Evolutionary conservation across 2,113 vertebrate species (phyloP), one percentile per base, ranked within the genome.

Genomic region (Phaethon lepturus): DNA sequence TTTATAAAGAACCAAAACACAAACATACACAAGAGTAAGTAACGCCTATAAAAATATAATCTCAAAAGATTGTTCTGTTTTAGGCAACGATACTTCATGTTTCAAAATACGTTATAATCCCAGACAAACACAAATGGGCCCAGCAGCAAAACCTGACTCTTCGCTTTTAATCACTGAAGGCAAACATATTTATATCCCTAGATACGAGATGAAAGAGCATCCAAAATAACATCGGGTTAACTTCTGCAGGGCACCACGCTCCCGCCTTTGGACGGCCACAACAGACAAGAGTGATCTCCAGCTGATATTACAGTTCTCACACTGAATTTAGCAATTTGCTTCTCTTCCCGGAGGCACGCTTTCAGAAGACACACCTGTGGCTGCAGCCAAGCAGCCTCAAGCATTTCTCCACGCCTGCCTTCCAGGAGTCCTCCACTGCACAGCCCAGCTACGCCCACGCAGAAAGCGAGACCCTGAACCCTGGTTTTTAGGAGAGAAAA

Each of bases 161-260:
- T 45, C 69, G 71, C 5, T 88, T 86, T 88, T 69, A 89, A 55
- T 45, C 52, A 52, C 56, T 33, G 25, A 74, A 71, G 24, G 7
- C 35, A 85, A 95, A 58, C 25, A 38, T 33, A 68, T 90, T 55
- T 49, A 31, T 45, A 44, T 64, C 35, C 25, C n/a, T 33, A 68
- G 15, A 26, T 22, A 68, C 0, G 7, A 84, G 58, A 71, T 52
- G 38, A 68, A 78, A 82, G 31, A 87, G 31, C 52, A 88, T 11
- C 42, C 55, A 71, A 78, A 91, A 50, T 20, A 67, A 59, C 19
- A 79, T 8, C 13, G 56, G 44, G 49, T 55, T 86, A 79, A 75
- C 53, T 33, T 20, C 3, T 4, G 71, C 78, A 92, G 66, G 0
- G 0, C 31, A 49, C 25, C 3, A 0, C 19, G 4, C 14, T 66